Evolutionary conservation across 2,888 invertebrate genomes (phyloP).

Genomic region (Folsomia candida): DNA sequence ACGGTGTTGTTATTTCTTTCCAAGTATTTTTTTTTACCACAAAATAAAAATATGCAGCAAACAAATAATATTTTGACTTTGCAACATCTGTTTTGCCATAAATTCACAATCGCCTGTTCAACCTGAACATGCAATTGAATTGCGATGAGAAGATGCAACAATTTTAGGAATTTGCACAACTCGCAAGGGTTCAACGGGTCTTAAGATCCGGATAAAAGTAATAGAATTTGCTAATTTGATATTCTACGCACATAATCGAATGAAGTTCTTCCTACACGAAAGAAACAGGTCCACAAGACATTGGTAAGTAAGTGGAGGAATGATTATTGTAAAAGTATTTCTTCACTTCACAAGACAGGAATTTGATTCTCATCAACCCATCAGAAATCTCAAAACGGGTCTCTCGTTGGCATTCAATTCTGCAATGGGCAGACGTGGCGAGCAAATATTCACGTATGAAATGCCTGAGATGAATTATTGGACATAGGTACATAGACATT

Average conservation of each 20-base stretch:
- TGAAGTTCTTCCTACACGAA: slow-evolving; percentile 18
- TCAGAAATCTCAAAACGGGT: background rate
- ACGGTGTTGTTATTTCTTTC: too few species aligned
- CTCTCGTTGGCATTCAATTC: background rate
- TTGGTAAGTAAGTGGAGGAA: background rate
- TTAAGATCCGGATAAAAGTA: slow-evolving; percentile 10
- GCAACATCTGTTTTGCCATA: too few species aligned
- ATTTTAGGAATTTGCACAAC: slow-evolving; percentile 5
- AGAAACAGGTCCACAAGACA: slow-evolving; percentile 10
- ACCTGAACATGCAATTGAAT: too few species aligned
- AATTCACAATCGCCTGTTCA: too few species aligned
- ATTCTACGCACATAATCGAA: slow-evolving; percentile 6
- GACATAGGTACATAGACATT: too few species aligned
- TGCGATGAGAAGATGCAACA: background rate
- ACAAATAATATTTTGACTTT: too few species aligned
- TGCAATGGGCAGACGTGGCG: background rate
- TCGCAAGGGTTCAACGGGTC: background rate
- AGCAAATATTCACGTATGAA: too few species aligned
- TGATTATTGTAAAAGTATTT: slow-evolving; percentile 8
- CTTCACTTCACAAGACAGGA: background rate
- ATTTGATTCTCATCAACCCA: background rate
- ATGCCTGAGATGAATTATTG: too few species aligned
- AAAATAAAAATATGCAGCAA: too few species aligned
- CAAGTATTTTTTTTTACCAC: too few species aligned
- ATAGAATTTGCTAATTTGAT: slow-evolving; percentile 15